Conservation (phyloP, 2,888 invertebrate species). For the Strigamia maritima region DNA sequence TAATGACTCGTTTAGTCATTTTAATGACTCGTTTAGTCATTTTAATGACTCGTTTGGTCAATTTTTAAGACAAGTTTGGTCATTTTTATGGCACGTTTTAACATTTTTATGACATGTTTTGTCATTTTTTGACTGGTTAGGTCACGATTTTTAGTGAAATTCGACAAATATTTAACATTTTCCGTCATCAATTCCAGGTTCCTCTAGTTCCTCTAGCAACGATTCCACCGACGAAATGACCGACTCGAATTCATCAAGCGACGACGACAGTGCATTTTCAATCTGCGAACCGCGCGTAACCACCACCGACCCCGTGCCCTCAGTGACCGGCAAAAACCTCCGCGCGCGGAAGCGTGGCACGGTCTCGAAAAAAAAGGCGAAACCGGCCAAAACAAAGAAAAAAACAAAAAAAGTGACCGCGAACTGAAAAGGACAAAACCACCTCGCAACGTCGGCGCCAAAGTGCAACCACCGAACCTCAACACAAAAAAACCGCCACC, state of each 20-base stretch:
- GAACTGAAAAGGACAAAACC: not conserved
- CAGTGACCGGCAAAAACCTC: not conserved
- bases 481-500: not conserved
- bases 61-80: no score
- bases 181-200: not conserved
- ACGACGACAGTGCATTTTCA: not conserved
- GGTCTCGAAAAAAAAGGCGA: not conserved
- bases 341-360: not conserved
- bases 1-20: no score
- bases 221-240: not conserved
- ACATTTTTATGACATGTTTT: no score
- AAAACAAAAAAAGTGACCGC: not conserved
- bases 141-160: no score
- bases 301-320: no score
- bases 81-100: no score
- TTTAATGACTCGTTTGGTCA: no score
- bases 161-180: not conserved
- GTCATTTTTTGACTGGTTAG: no score
- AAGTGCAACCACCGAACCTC: not conserved
- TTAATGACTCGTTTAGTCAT: no score
- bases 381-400: not conserved
- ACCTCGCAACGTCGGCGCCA: not conserved
- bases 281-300: not conserved
- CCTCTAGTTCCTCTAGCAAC: not conserved
- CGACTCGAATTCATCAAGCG: not conserved